Conservation (phyloP, 2,888 invertebrate genomes). For the Ceratothoa steindachneri region DNA sequence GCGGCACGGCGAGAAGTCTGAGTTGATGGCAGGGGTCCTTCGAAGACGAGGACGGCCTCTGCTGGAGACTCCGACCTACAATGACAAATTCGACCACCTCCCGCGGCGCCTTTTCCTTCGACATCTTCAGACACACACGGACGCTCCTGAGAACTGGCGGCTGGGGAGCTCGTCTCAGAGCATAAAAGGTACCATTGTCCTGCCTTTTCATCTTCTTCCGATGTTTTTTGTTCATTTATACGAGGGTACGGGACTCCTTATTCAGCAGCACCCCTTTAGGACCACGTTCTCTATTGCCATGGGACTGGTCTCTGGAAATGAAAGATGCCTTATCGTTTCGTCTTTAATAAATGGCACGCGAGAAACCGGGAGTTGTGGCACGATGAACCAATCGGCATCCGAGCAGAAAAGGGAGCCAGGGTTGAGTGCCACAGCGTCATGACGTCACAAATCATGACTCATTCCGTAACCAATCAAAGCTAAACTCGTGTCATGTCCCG, state of each 20-base stretch:
- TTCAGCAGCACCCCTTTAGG: too few species aligned
- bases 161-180: not conserved
- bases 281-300: too few species aligned
- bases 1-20: not conserved
- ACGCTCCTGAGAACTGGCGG: not conserved
- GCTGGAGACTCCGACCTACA: constrained; percentile 1
- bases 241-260: not conserved
- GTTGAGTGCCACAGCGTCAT: not conserved
- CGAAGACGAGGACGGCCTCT: not conserved
- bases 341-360: not conserved
- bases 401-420: too few species aligned
- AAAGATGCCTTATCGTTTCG: not conserved
- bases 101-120: constrained; percentile 1
- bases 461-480: not conserved
- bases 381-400: not conserved
- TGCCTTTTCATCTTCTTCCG: not conserved
- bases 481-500: not conserved
- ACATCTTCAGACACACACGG: constrained; percentile 7
- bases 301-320: too few species aligned
- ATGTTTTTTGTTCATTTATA: not conserved
- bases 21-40: not conserved
- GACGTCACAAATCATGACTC: not conserved
- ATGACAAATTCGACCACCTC: constrained; percentile 10
- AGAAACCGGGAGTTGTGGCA: not conserved
- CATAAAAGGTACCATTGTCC: constrained; percentile 1